Percentiles rank a stretch among this genome's conserved stretches.
Conservation (phyloP, 2,113 vertebrate genomes). For the Rhinopithecus roxellana region DNA sequence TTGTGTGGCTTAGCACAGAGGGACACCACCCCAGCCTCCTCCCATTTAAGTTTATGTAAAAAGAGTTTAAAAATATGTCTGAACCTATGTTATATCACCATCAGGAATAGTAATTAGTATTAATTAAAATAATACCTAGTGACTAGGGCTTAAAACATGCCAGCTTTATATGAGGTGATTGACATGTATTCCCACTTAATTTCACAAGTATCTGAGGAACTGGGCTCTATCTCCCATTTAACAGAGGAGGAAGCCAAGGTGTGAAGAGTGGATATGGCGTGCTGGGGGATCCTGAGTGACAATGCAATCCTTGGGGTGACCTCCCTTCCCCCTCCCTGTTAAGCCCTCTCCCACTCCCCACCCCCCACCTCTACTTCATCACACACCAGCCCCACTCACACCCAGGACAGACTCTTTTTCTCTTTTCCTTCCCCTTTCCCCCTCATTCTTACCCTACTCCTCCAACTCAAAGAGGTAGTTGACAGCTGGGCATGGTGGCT, state of each 20-base stretch:
- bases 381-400: too few relatives aligned
- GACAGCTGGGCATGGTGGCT: background rate
- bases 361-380: rapidly evolving
- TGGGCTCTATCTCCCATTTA: background rate
- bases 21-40: background rate
- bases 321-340: background rate
- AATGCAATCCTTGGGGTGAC: background rate
- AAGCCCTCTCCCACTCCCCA: background rate
- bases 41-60: background rate
- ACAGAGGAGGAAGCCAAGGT: background rate
- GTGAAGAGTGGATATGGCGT: too few relatives aligned
- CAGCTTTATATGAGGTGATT: background rate
- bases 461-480: background rate
- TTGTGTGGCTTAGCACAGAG: too few relatives aligned
- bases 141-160: background rate
- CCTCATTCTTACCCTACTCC: rapidly evolving
- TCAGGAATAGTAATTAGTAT: background rate
- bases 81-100: too few relatives aligned
- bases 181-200: rapidly evolving
- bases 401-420: rapidly evolving
- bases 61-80: background rate
- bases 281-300: too few relatives aligned
- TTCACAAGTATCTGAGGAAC: background rate
- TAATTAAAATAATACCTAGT: background rate
- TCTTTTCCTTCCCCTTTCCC: background rate